Base-by-base conservation (phyloP, 2,888 invertebrate species). In the Aplocera efformata region DNA sequence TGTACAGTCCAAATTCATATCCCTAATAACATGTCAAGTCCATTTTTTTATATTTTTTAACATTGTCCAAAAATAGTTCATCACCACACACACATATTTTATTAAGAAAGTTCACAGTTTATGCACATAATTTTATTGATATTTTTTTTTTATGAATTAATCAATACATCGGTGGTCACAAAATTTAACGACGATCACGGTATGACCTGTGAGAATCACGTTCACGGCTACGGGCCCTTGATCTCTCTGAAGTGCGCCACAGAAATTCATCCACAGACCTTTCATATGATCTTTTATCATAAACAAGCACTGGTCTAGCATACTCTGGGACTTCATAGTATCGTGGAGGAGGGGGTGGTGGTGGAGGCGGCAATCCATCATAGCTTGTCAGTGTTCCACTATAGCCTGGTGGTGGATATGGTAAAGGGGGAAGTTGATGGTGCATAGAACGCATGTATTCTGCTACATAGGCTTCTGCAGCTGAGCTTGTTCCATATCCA, bases 381-480 rank as follows among this genome's bases (percentile, higher is more conserved):
- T 92, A 92, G n/a, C 82, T 67, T 1, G 89, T 72, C 20, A 84
- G 58, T 10, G 88, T 79, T 9, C 74, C 82, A 56, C 89, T 80
- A 57, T 91, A 91, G 25, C 88, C 85, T 20, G 88, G 83, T 56
- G 90, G 75, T 11, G 95, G 93, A 76, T 95, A 96, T 11, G 96
- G 95, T 69, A 96, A 82, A 24, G 96, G 96, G 31, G 96, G 95
- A 61, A 95, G 76, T 66, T 94, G 94, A 61, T 95, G 94, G 66
- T 95, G 94, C 94, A 95, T 94, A 17, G 94, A 94, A 21, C 95
- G 90, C 94, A 96, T 95, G 66, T 96, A 96, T 69, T 96, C 96
- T 7, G 95, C 95, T 17, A 95, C 94, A 74, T 95, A 95, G 0
- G 95, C 95, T 67, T 95, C 95, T n/a, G 95, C 95, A 9, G 92